phyloP scores from a whole-genome alignment of 2,888 invertebrate genomes.

The Sphinx pinastri region DNA sequence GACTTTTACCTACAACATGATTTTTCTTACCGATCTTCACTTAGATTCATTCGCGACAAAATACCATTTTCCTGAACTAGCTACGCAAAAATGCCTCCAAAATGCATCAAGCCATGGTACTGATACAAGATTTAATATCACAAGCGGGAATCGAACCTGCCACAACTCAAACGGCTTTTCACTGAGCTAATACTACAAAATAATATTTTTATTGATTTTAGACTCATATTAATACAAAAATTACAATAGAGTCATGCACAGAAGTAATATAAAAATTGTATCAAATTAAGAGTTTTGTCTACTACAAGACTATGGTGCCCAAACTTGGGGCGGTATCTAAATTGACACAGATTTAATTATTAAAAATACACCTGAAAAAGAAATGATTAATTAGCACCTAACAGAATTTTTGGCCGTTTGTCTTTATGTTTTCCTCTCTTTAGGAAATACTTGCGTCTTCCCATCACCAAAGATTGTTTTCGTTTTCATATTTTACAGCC shows the following conservation, averaged over 20 bases:
- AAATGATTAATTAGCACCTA: slow-evolving; percentile 6
- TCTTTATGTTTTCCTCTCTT: not conserved
- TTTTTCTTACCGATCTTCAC: not conserved
- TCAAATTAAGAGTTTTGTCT: too few relatives aligned
- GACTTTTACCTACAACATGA: too few relatives aligned
- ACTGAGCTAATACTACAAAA: not conserved
- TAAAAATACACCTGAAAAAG: slow-evolving; percentile 6
- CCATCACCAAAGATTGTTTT: slow-evolving; percentile 13
- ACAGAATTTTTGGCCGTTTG: not conserved
- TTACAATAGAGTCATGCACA: not conserved
- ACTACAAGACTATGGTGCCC: not conserved
- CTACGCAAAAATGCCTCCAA: not conserved
- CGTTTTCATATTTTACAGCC: not conserved
- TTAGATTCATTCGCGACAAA: not conserved
- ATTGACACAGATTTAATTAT: not conserved
- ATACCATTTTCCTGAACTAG: not conserved
- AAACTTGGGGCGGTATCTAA: not conserved
- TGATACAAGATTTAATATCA: not conserved
- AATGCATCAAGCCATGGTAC: not conserved
- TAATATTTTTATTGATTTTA: not conserved
- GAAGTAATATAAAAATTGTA: too few relatives aligned
- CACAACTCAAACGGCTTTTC: not conserved
- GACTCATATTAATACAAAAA: not conserved
- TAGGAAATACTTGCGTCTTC: not conserved
- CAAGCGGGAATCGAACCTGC: slow-evolving; percentile 12